phyloP scores from a whole-genome alignment of 2,797 vertebrate genomes.

The Cyclura pinguis region DNA sequence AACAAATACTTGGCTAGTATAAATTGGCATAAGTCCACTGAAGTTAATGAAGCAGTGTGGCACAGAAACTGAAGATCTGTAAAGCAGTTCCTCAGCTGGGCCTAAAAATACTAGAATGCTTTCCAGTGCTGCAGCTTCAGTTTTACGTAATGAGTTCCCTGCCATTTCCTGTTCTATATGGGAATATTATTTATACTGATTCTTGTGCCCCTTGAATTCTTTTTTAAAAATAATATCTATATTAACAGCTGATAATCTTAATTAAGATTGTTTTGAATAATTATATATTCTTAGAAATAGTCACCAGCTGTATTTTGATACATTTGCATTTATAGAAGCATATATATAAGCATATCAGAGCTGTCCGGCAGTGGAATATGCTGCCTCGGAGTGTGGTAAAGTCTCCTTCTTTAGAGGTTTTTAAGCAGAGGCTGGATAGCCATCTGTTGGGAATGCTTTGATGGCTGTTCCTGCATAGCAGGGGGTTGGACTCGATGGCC shows the following conservation, averaged over 20 bases:
- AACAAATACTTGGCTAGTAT: conserved; percentile 9
- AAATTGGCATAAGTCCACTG: neutral
- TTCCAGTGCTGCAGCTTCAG: neutral
- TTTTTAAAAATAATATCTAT: neutral
- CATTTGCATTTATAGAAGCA: neutral
- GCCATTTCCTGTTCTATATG: neutral
- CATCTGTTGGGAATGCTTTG: no score
- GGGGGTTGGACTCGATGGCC: no score
- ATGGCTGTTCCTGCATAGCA: no score
- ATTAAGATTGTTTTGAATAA: neutral
- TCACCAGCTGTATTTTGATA: neutral
- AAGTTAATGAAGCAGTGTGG: conserved; percentile 1
- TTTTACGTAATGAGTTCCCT: neutral
- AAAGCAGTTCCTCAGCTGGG: neutral
- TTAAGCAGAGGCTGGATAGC: no score
- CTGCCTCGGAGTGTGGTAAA: no score
- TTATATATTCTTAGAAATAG: neutral
- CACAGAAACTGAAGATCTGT: neutral
- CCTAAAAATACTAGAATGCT: neutral
- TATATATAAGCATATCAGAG: no score
- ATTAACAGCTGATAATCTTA: neutral
- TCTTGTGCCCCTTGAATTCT: neutral
- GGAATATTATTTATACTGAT: neutral
- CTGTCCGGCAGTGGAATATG: no score
- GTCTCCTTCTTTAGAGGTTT: no score